A percentile compares a stretch with the other conserved stretches of the same genome.
phyloP scores from a whole-genome alignment of 2,113 vertebrate species.

The Paramisgurnus dabryanus region DNA sequence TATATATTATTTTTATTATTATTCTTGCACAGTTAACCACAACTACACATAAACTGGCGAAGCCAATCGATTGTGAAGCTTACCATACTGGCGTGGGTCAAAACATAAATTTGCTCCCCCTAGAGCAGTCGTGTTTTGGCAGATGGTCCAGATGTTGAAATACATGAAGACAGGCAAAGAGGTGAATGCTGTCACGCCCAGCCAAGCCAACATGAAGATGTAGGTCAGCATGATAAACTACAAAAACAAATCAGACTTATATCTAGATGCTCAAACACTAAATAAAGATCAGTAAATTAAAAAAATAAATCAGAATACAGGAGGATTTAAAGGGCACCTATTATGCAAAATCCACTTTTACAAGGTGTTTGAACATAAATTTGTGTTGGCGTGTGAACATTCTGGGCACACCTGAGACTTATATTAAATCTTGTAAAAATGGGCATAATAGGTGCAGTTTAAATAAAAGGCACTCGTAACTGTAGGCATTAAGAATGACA shows the following conservation, averaged over 20 bases:
- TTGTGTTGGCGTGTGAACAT: too few species aligned
- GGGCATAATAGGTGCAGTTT: too few species aligned
- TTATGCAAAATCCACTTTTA: too few species aligned
- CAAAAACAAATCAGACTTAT: constrained; percentile 19
- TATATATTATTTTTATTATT: neutral
- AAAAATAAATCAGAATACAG: neutral
- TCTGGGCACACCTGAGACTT: too few species aligned
- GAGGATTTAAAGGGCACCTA: too few species aligned
- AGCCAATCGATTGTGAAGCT: constrained; percentile 36
- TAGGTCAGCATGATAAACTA: constrained; percentile 99
- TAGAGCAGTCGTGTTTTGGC: constrained; percentile 88
- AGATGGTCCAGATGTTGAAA: constrained; percentile 99
- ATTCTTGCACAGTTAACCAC: neutral
- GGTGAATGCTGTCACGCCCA: constrained; percentile 96
- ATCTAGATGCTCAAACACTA: neutral
- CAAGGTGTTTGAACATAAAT: too few species aligned
- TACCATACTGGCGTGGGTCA: constrained; percentile 97
- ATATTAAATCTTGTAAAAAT: too few species aligned
- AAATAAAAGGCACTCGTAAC: too few species aligned
- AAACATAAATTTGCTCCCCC: constrained; percentile 88
- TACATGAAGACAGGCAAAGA: constrained; percentile 97
- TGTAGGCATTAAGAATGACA: too few species aligned
- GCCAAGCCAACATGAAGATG: constrained; percentile 98
- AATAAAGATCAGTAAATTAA: neutral
- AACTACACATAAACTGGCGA: neutral